A percentile compares a stretch with the other conserved stretches of the same genome.
These are phyloP conservation scores for Eustalomyia histrio DNA, from an alignment of 2,888 invertebrate species.

Conservation along the genomic window DNA sequence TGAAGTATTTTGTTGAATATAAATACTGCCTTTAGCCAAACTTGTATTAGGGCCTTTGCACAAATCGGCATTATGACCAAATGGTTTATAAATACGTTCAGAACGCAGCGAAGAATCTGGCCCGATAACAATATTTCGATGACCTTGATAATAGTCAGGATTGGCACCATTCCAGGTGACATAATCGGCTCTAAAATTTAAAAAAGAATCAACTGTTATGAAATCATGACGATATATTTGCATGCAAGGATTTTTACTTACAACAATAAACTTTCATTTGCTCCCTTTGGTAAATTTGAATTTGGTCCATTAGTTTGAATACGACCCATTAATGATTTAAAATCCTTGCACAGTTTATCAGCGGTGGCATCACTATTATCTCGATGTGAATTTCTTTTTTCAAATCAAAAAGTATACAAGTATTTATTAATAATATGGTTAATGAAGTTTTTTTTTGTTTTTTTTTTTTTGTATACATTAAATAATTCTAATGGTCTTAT, in stretches of 20 bases:
- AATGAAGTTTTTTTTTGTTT: background rate
- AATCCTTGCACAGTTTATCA: constrained; percentile 74
- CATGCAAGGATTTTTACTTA: constrained; percentile 80
- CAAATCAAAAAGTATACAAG: background rate
- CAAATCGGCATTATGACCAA: constrained; percentile 84
- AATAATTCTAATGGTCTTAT: constrained; percentile 52
- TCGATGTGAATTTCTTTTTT: constrained; percentile 60
- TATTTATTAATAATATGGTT: background rate
- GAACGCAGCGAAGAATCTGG: constrained; percentile 80
- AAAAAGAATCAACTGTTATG: background rate
- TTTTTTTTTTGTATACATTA: background rate
- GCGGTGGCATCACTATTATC: constrained; percentile 67
- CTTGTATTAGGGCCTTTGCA: constrained; percentile 87
- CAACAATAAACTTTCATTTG: constrained; percentile 88
- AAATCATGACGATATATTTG: background rate
- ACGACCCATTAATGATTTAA: constrained; percentile 76
- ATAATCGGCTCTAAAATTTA: constrained; percentile 85
- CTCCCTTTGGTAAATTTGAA: constrained; percentile 86
- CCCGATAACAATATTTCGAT: constrained; percentile 81
- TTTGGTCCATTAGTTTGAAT: constrained; percentile 85
- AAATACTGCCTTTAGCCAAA: constrained; percentile 89
- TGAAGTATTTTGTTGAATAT: constrained; percentile 82
- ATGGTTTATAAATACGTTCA: constrained; percentile 81
- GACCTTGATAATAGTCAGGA: constrained; percentile 82
- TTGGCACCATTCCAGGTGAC: constrained; percentile 92